Evolutionary conservation across 1,140 invertebrate species (phyloP).

Genomic region (Drosophila lacteicornis): DNA sequence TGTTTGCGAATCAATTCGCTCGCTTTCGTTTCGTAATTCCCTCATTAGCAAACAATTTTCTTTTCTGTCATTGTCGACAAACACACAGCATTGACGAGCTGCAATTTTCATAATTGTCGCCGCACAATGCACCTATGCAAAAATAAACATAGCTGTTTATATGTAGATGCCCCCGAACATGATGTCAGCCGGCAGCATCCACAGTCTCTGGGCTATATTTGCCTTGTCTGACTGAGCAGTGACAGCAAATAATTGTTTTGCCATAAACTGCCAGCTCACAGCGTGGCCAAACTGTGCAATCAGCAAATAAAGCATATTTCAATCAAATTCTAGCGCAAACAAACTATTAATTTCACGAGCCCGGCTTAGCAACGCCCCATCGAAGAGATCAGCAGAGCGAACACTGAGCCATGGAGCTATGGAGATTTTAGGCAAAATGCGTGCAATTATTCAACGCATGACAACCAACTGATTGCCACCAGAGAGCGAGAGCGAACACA

Average conservation of each 20-base stretch:
- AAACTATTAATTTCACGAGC: slow-evolving; percentile 55
- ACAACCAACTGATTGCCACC: slow-evolving; percentile 62
- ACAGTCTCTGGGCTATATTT: slow-evolving; percentile 8
- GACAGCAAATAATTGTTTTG: slow-evolving; percentile 65
- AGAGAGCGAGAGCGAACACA: slow-evolving; percentile 18
- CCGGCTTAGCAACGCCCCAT: slow-evolving; percentile 35
- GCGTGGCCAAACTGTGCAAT: slow-evolving; percentile 30
- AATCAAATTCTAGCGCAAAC: slow-evolving; percentile 60
- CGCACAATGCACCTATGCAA: slow-evolving; percentile 14
- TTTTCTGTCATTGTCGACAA: slow-evolving; percentile 33
- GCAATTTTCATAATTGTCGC: slow-evolving; percentile 66
- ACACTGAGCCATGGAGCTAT: slow-evolving; percentile 39
- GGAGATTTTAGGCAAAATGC: slow-evolving; percentile 53
- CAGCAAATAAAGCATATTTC: slow-evolving; percentile 63
- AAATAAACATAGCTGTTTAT: slow-evolving; percentile 47
- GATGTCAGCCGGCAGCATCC: slow-evolving; percentile 53
- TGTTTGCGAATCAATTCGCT: slow-evolving; percentile 43
- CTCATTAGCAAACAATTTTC: slow-evolving; percentile 60
- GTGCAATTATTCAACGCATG: slow-evolving; percentile 66
- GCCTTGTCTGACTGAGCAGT: slow-evolving; percentile 27
- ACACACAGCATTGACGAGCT: slow-evolving; percentile 26
- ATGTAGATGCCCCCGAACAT: slow-evolving; percentile 16
- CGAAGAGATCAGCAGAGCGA: slow-evolving; percentile 40
- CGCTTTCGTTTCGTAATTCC: slow-evolving; percentile 61
- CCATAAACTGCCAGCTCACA: slow-evolving; percentile 51